Conservation (phyloP, 1,140 invertebrate genomes). For the Pseudomyrmex pallidus region DNA sequence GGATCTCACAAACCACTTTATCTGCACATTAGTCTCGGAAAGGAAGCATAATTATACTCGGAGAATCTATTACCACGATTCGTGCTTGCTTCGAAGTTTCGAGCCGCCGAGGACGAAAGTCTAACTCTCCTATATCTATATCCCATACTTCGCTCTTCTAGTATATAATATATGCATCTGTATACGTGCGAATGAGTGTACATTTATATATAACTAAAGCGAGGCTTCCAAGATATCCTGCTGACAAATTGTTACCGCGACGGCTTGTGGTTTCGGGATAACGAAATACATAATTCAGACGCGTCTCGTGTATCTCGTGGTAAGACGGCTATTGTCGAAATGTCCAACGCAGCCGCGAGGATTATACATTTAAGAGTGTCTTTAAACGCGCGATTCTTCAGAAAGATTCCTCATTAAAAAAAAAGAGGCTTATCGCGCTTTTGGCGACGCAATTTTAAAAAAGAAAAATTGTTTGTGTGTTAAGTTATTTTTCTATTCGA, state of each 20-base stretch:
- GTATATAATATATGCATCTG: constrained; percentile 10
- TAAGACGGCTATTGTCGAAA: constrained; percentile 59
- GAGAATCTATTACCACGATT: constrained; percentile 80
- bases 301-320: constrained; percentile 28
- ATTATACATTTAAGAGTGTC: constrained; percentile 49
- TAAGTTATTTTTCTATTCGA: too few species aligned
- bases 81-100: constrained; percentile 76
- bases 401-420: neutral
- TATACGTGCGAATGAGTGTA: constrained; percentile 2
- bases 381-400: neutral
- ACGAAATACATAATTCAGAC: constrained; percentile 70
- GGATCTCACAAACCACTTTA: constrained; percentile 65
- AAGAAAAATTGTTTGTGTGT: too few species aligned
- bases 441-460: too few species aligned
- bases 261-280: constrained; percentile 55
- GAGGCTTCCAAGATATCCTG: constrained; percentile 22
- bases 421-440: too few species aligned
- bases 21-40: constrained; percentile 79
- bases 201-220: constrained; percentile 36
- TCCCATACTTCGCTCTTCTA: constrained; percentile 8
- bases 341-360: constrained; percentile 24
- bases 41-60: constrained; percentile 80
- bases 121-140: constrained; percentile 6
- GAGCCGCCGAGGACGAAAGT: constrained; percentile 56
- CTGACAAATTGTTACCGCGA: constrained; percentile 71